Evolutionary conservation across 2,797 vertebrate species (phyloP).

Genomic region (Xenentodon cancila): DNA sequence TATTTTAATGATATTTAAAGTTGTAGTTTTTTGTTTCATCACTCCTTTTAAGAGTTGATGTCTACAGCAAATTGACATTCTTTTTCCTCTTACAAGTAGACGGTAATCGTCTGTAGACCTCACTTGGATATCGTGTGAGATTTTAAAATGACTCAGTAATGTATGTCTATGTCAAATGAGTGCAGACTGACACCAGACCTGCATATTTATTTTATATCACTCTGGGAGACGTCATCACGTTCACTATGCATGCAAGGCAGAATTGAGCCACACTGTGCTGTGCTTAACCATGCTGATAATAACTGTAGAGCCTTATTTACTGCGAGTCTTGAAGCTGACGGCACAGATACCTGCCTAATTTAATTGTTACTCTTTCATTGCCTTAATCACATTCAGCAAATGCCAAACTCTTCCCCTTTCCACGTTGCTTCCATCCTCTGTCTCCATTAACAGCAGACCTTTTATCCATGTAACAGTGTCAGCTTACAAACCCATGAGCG

Average conservation of each 20-base stretch:
- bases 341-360: conserved; percentile 69
- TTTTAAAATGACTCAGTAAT: conserved; percentile 22
- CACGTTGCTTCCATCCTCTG: conserved; percentile 42
- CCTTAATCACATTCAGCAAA: conserved; percentile 69
- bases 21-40: neutral
- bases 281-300: conserved; percentile 72
- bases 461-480: conserved; percentile 55
- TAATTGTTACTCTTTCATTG: conserved; percentile 69
- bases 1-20: neutral
- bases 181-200: conserved; percentile 18
- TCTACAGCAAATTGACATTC: neutral
- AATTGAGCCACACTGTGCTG: conserved; percentile 39
- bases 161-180: conserved; percentile 15
- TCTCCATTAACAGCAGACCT: conserved; percentile 52
- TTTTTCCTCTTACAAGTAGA: neutral
- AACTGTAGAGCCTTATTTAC: conserved; percentile 66
- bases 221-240: conserved; percentile 52
- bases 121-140: neutral
- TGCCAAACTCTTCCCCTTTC: conserved; percentile 32
- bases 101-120: neutral
- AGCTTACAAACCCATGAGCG: conserved; percentile 24
- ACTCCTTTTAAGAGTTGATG: neutral
- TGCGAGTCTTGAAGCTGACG: conserved; percentile 60
- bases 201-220: conserved; percentile 47
- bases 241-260: conserved; percentile 42